Evolutionary conservation across 2,888 invertebrate species (phyloP).

Genomic region (Xestia c-nigrum): DNA sequence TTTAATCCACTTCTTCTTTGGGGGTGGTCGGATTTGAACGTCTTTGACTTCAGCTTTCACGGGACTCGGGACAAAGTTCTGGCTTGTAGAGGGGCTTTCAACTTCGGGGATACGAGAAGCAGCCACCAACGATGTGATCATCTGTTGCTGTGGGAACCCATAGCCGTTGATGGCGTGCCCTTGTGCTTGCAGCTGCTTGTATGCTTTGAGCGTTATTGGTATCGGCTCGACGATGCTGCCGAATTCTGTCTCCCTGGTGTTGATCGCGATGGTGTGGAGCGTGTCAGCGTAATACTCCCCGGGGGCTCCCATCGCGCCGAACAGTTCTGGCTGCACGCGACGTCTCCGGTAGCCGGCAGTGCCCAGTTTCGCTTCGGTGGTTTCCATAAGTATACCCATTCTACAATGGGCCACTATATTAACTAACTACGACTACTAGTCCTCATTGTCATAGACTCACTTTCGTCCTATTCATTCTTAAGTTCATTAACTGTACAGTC

Average conservation of each 20-base stretch:
- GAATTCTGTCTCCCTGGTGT: slow-evolving; percentile 86
- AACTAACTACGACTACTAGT: slow-evolving; percentile 75
- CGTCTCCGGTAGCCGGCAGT: slow-evolving; percentile 81
- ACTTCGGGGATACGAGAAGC: slow-evolving; percentile 72
- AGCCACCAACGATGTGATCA: slow-evolving; percentile 73
- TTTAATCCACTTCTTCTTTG: slow-evolving; percentile 94
- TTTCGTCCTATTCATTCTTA: slow-evolving; percentile 75
- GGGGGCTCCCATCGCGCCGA: slow-evolving; percentile 83
- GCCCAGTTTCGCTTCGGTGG: slow-evolving; percentile 86
- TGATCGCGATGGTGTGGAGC: slow-evolving; percentile 84
- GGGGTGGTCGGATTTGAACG: slow-evolving; percentile 87
- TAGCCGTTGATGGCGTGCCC: slow-evolving; percentile 77
- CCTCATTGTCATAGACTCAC: slow-evolving; percentile 75
- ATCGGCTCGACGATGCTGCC: slow-evolving; percentile 85
- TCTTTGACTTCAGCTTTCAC: slow-evolving; percentile 76
- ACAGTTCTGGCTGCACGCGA: slow-evolving; percentile 77
- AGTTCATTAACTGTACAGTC: slow-evolving; percentile 45
- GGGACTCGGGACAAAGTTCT: slow-evolving; percentile 71
- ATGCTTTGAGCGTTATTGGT: slow-evolving; percentile 83
- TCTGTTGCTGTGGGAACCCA: slow-evolving; percentile 76
- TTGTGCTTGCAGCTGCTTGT: slow-evolving; percentile 78
- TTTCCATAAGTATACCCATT: slow-evolving; percentile 90
- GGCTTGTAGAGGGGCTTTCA: slow-evolving; percentile 73
- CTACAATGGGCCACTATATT: slow-evolving; percentile 79
- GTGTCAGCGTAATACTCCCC: slow-evolving; percentile 82